Evolutionary conservation across 1,140 invertebrate genomes (phyloP).

Genomic region (Hylyphantes graminicola): DNA sequence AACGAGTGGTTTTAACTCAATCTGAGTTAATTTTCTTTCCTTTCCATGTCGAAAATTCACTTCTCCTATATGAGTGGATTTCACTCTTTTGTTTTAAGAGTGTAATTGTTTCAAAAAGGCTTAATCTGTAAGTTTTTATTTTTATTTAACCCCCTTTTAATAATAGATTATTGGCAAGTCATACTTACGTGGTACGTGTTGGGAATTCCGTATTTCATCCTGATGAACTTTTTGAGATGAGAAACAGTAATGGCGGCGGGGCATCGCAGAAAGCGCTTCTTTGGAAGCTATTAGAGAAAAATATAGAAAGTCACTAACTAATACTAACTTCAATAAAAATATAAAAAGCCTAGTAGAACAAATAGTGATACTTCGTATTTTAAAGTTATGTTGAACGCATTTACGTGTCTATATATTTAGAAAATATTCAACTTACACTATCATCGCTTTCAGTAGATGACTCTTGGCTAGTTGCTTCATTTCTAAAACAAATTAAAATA

Average conservation of each 20-base stretch:
- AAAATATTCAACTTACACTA: constrained; percentile 21
- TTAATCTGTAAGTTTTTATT: too few relatives aligned
- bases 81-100: too few relatives aligned
- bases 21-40: too few relatives aligned
- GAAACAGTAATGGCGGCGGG: constrained; percentile 87
- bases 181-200: constrained; percentile 44
- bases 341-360: neutral
- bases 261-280: constrained; percentile 81
- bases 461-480: constrained; percentile 13
- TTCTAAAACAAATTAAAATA: neutral
- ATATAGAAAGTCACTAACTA: neutral
- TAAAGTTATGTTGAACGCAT: neutral
- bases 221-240: constrained; percentile 89
- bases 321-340: neutral
- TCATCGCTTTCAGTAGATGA: constrained; percentile 19
- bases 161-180: neutral
- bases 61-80: too few relatives aligned
- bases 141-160: too few relatives aligned
- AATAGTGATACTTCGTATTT: neutral
- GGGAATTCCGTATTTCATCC: constrained; percentile 79
- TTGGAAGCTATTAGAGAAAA: constrained; percentile 16
- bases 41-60: too few relatives aligned
- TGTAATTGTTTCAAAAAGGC: too few relatives aligned
- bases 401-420: neutral
- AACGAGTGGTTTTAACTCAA: too few relatives aligned